phyloP scores from a whole-genome alignment of 2,113 vertebrate genomes.

The Marcusenius ussheri region DNA sequence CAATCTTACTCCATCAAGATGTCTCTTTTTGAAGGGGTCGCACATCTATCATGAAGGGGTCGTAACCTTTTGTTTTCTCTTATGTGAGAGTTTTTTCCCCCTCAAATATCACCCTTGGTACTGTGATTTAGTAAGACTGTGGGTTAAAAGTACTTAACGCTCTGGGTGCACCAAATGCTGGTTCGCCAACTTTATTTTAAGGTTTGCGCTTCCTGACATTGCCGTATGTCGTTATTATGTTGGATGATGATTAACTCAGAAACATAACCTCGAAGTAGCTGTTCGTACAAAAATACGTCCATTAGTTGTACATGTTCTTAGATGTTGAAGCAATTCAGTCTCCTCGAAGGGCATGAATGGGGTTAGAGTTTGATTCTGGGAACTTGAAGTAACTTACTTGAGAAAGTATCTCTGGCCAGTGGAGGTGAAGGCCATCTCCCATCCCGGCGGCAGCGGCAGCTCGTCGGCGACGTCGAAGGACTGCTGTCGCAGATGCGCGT shows the following conservation, averaged over 20 bases:
- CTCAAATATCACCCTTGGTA: not conserved
- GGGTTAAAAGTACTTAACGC: not conserved
- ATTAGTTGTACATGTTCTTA: not conserved
- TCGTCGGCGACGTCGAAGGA: slow-evolving; percentile 79
- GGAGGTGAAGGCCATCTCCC: slow-evolving; percentile 82
- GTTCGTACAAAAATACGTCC: not conserved
- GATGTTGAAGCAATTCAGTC: not conserved
- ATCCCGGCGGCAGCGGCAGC: slow-evolving; percentile 73
- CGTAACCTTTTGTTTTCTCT: not conserved
- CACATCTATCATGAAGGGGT: not conserved
- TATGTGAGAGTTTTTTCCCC: not conserved
- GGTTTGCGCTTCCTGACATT: not conserved
- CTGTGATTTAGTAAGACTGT: not conserved
- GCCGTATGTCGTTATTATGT: not conserved
- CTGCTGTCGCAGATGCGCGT: slow-evolving; percentile 72
- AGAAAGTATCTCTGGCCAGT: slow-evolving; percentile 80
- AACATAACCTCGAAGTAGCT: not conserved
- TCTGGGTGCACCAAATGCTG: not conserved
- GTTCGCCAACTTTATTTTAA: not conserved
- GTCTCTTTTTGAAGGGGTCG: not conserved
- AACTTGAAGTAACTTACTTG: slow-evolving; percentile 66
- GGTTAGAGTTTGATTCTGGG: not conserved
- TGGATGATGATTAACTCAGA: not conserved
- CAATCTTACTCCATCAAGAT: not conserved
- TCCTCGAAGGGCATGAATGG: not conserved